Percentiles rank a stretch among this genome's conserved stretches.
phyloP scores from a whole-genome alignment of 1,140 invertebrate species.

The Rhynchophorus ferrugineus region DNA sequence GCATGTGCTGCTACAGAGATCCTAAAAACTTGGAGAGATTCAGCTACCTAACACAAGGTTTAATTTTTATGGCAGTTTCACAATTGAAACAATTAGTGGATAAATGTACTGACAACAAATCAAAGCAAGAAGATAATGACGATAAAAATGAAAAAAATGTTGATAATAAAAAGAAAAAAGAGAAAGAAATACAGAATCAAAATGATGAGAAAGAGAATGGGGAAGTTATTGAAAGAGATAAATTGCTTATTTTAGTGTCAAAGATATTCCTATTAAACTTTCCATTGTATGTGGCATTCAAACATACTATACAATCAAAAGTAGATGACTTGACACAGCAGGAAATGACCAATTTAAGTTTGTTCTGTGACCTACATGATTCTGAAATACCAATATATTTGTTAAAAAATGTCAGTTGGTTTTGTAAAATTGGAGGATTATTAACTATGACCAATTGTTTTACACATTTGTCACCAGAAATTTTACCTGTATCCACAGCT shows the following conservation, averaged over 20 bases:
- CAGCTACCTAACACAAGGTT: conserved; percentile 74
- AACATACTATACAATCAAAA: conserved; percentile 69
- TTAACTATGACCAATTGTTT: conserved; percentile 79
- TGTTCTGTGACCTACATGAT: conserved; percentile 87
- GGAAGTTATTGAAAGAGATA: conserved; percentile 59
- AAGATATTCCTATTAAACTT: conserved; percentile 84
- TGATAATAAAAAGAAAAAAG: conserved; percentile 22
- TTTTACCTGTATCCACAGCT: conserved; percentile 75
- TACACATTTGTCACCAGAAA: conserved; percentile 62
- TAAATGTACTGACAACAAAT: conserved; percentile 26
- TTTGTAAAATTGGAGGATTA: conserved; percentile 83
- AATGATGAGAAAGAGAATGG: conserved; percentile 31
- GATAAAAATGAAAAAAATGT: conserved; percentile 5
- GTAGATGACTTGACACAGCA: conserved; percentile 69
- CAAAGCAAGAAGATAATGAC: conserved; percentile 23
- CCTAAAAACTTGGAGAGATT: conserved; percentile 84
- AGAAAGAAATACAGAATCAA: conserved; percentile 19
- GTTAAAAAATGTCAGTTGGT: conserved; percentile 81
- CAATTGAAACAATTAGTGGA: conserved; percentile 64
- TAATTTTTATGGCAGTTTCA: conserved; percentile 64
- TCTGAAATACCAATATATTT: conserved; percentile 85
- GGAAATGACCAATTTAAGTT: conserved; percentile 67
- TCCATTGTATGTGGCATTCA: conserved; percentile 86
- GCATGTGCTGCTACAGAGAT: conserved; percentile 87
- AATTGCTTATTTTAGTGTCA: conserved; percentile 67